phyloP scores from a whole-genome alignment of 2,797 vertebrate genomes.

The Melanotaenia nigrans region DNA sequence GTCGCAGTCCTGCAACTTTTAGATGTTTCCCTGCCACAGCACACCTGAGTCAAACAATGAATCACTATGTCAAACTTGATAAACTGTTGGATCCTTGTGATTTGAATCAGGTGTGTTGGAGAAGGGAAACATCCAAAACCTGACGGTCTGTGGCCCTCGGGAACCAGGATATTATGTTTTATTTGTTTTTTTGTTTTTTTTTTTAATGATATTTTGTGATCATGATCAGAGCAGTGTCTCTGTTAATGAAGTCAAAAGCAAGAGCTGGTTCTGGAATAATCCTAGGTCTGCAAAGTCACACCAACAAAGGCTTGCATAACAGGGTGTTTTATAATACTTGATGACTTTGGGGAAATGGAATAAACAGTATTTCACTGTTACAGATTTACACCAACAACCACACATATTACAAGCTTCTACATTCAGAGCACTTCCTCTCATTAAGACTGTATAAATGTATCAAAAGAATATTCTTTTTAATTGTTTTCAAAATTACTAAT shows the following conservation, averaged over 20 bases:
- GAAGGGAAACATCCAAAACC: neutral
- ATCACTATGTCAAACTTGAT: neutral
- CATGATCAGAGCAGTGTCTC: neutral
- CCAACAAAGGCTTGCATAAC: slow-evolving; percentile 21
- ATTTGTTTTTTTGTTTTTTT: neutral
- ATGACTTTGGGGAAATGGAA: slow-evolving; percentile 19
- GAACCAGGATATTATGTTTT: neutral
- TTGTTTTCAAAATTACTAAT: neutral
- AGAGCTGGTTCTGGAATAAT: neutral
- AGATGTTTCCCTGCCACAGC: neutral
- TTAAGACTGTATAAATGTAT: neutral
- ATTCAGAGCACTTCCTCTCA: neutral
- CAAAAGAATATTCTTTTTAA: neutral
- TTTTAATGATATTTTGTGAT: neutral
- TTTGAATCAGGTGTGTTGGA: neutral
- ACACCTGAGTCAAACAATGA: neutral
- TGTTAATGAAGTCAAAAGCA: neutral
- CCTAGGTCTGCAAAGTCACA: slow-evolving; percentile 7
- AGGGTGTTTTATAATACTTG: slow-evolving; percentile 22
- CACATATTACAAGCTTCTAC: neutral
- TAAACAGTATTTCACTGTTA: slow-evolving; percentile 12
- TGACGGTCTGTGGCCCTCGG: neutral
- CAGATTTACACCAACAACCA: neutral
- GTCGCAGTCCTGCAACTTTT: neutral
- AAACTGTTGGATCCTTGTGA: neutral